Evolutionary conservation across 1,140 invertebrate species (phyloP), one percentile per base, ranked within the genome.

Genomic region (Panagrolaimus sp.): DNA sequence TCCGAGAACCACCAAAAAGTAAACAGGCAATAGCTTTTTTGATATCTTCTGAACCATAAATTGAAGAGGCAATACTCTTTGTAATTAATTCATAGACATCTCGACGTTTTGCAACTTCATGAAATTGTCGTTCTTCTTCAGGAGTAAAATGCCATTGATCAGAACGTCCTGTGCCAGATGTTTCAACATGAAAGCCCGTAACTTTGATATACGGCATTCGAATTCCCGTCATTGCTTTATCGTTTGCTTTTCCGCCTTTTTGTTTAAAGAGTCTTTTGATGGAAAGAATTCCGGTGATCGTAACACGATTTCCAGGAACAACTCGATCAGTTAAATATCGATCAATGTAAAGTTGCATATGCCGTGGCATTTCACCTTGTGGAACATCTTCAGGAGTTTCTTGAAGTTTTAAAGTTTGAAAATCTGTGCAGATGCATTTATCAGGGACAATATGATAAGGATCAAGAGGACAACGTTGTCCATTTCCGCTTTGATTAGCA

Each of bases 361-460:
- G 96, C 8, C 96, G 87, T 0, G 96, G 96, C 88, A 99, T 93
- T 87, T 99, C 96, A 67, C 96, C 95, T 82, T 97, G 93, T 0
- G 96, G 96, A 70, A 98, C 91, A 73, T 90, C 90, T 84, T 99
- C 96, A 7, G 94, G 93, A 9, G 92, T 85, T 85, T 99, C 96
- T 88, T 98, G 96, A 12, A 98, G 84, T 84, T 97, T 98, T 7
- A 90, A 74, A 15, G 87, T 85, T 83, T 90, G 89, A 83, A 92
- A 97, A 85, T 99, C 96, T 5, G 97, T 91, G 84, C 96, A 98
- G 74, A 89, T 88, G 83, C 95, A 98, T 84, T 96, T 96, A 81
- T 99, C 96, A 28, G 96, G 94, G 43, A 89, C 89, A 72, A 99
- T 96, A 82, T 95, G 96, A 83, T 92, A 99, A 5, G 96, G 96